A percentile compares a stretch with the other conserved stretches of the same genome.
These are phyloP conservation scores for Balaeniceps rex DNA, from an alignment of 2,113 vertebrate species.

Conservation along the genomic window DNA sequence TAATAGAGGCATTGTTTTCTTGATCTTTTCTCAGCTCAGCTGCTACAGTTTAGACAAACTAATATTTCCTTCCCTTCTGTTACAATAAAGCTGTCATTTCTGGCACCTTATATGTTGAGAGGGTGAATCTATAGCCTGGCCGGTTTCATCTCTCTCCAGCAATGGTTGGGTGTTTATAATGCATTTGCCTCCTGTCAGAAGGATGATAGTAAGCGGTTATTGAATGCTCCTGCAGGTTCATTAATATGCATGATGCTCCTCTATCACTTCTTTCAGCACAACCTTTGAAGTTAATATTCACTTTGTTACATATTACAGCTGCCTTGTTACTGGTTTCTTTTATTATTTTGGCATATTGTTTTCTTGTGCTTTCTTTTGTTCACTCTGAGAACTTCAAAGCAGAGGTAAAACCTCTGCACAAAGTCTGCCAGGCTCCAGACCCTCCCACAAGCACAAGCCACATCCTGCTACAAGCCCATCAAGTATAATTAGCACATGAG, in stretches of 20 bases:
- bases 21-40: constrained; percentile 46
- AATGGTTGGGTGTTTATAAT: constrained; percentile 44
- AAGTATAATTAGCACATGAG: neutral
- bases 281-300: constrained; percentile 61
- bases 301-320: constrained; percentile 56
- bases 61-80: constrained; percentile 45
- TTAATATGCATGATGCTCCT: constrained; percentile 62
- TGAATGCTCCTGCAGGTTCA: constrained; percentile 40
- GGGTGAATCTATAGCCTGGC: constrained; percentile 44
- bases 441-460: neutral
- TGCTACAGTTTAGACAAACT: constrained; percentile 57
- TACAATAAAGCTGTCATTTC: constrained; percentile 60
- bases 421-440: neutral
- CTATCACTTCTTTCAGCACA: constrained; percentile 51
- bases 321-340: constrained; percentile 33
- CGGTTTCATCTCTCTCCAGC: constrained; percentile 35
- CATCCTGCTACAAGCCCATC: neutral
- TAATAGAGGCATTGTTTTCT: constrained; percentile 52
- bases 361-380: constrained; percentile 35
- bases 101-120: constrained; percentile 45
- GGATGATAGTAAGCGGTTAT: constrained; percentile 34
- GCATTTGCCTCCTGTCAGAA: constrained; percentile 54
- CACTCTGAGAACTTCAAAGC: neutral
- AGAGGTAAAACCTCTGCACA: neutral
- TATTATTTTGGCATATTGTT: constrained; percentile 43